phyloP scores from a whole-genome alignment of 2,113 vertebrate species.

The Hirundichthys speculiger region DNA sequence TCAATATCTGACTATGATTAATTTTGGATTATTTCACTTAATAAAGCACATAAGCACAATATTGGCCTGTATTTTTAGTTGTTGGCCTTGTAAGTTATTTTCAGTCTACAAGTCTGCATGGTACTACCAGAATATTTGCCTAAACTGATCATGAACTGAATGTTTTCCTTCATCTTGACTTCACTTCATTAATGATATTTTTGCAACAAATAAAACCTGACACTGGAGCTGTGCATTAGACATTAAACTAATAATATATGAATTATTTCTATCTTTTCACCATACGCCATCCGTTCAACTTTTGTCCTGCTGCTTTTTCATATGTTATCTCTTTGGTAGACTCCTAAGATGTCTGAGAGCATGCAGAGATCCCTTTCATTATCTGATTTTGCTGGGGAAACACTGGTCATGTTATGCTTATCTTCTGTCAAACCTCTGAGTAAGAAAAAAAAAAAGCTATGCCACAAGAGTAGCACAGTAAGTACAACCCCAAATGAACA shows the following conservation, averaged over 20 bases:
- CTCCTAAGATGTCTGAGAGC: not conserved
- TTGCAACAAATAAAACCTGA: not conserved
- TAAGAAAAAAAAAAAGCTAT: not conserved
- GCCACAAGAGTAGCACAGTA: not conserved
- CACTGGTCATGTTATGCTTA: not conserved
- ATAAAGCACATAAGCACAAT: not conserved
- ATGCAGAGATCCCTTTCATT: not conserved
- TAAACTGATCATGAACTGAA: not conserved
- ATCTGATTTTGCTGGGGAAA: constrained; percentile 12
- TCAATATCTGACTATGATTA: constrained; percentile 5
- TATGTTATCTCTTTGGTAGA: not conserved
- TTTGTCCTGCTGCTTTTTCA: not conserved
- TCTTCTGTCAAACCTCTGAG: not conserved
- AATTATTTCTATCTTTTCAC: not conserved
- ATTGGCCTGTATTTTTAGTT: not conserved
- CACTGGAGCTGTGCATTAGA: not conserved
- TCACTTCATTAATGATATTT: too few relatives aligned
- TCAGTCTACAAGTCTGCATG: not conserved
- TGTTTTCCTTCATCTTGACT: constrained; percentile 3
- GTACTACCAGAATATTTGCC: not conserved
- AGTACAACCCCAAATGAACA: not conserved
- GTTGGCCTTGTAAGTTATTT: too few relatives aligned
- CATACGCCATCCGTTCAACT: not conserved
- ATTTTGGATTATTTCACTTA: constrained; percentile 1
- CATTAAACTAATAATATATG: not conserved